Conservation (phyloP, 2,888 invertebrate genomes). For the Sinodicranocentrus sp. region DNA sequence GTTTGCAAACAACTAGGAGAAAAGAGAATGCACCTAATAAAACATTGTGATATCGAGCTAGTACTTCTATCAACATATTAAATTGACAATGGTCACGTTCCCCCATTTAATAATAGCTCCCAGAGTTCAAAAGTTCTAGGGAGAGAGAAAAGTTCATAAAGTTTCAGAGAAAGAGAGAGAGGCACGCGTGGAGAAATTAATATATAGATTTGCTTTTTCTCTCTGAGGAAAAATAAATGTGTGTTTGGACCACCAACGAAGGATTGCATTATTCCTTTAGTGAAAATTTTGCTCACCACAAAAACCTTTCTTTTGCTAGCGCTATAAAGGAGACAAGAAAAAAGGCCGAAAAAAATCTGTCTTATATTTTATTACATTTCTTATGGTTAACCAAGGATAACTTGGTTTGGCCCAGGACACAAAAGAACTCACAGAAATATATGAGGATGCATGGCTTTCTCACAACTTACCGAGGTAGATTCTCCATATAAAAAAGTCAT, state of each 20-base stretch:
- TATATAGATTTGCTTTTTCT: constrained; percentile 19
- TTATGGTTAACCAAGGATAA: constrained; percentile 50
- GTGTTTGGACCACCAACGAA: neutral
- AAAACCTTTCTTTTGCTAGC: too few species aligned
- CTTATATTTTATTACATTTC: constrained; percentile 49
- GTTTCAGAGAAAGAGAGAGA: neutral
- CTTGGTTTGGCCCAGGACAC: constrained; percentile 37
- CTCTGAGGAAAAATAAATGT: neutral
- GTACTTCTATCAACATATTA: too few species aligned
- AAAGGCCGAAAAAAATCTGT: too few species aligned
- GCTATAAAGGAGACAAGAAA: too few species aligned
- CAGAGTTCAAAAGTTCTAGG: constrained; percentile 60
- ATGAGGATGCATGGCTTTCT: too few species aligned
- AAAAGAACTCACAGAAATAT: too few species aligned
- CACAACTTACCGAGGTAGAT: too few species aligned
- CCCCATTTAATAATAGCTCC: constrained; percentile 40
- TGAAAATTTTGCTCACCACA: neutral
- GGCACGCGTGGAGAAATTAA: constrained; percentile 46
- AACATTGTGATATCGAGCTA: too few species aligned
- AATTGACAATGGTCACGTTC: constrained; percentile 56
- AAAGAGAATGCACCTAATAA: too few species aligned
- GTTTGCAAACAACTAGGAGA: too few species aligned
- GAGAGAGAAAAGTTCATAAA: constrained; percentile 49
- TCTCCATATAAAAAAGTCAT: too few species aligned
- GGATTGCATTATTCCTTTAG: neutral